Base-by-base conservation (phyloP, 2,888 invertebrate genomes). In the Dolomedes plantarius region DNA sequence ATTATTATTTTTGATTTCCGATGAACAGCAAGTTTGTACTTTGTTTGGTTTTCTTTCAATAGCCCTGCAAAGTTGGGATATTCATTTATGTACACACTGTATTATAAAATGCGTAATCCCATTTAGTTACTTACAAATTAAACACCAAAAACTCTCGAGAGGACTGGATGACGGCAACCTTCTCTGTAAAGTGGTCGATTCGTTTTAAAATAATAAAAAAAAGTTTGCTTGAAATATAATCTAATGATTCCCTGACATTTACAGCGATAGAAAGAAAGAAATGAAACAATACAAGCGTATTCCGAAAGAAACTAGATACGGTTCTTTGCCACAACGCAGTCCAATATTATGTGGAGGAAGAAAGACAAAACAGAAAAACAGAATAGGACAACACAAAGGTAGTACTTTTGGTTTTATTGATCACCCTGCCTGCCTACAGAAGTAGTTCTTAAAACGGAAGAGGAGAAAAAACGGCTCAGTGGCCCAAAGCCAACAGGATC, bases 401-500 rank as follows among this genome's bases (percentile, higher is more conserved):
- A 19, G 36, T 32, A 32, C 32, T 67, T 28, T 67, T 16, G 11
- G 65, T 31, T 65, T 65, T 31, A 31, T 31, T 13, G 23, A n/a
- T 31, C 36, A 32, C 13, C 67, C n/a, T 65, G 29, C 13, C 13
- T 6, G 64, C 2, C 64, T 29, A 46, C 11, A 16, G 56, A 19
- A 56, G 56, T 56, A 56, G 56, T 56, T 56, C 56, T 56, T 56
- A 56, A 56, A 56, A 23, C 23, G 11, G 56, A 56, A 56, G 16
- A 5, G 5, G 23, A 56, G 56, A 23, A 56, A 56, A 56, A 56
- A n/a, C 3, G 56, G 9, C 16, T 46, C 16, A 46, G 16, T 56
- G 56, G 56, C 56, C 56, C 56, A 23, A 19, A 56, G 67, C 67
- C 67, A 67, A 67, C 67, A 31, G 67, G 67, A 67, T 67, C 36